phyloP scores from a whole-genome alignment of 2,113 vertebrate genomes.

The Stercorarius parasiticus region DNA sequence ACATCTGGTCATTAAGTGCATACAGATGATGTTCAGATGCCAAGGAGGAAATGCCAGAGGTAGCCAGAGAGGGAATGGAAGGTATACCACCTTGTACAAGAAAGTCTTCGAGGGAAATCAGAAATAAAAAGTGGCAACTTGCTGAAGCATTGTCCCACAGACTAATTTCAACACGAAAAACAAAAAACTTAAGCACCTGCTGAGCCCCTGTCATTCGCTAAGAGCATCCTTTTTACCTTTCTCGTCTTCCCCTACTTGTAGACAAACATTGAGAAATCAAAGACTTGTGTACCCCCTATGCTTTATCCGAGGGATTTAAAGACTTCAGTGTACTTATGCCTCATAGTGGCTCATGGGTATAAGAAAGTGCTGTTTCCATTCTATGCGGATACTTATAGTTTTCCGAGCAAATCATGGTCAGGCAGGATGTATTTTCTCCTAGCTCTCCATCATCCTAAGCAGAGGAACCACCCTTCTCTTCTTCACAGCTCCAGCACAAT shows the following conservation, averaged over 20 bases:
- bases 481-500: neutral
- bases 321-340: neutral
- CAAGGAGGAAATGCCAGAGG: neutral
- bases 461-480: neutral
- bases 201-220: neutral
- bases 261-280: neutral
- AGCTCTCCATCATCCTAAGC: neutral
- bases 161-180: neutral
- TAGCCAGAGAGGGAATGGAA: neutral
- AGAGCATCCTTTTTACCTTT: neutral
- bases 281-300: neutral
- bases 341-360: neutral
- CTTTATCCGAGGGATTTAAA: neutral
- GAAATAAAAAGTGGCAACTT: neutral
- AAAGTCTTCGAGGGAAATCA: neutral
- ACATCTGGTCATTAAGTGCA: conserved; percentile 66
- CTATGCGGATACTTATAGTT: neutral
- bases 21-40: conserved; percentile 40
- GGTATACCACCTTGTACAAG: neutral
- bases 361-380: neutral
- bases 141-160: neutral
- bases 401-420: neutral
- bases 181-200: neutral
- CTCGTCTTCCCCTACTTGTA: neutral
- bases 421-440: neutral